Conservation (phyloP, 2,888 invertebrate genomes). For the Pandemis cinnamomeana region DNA sequence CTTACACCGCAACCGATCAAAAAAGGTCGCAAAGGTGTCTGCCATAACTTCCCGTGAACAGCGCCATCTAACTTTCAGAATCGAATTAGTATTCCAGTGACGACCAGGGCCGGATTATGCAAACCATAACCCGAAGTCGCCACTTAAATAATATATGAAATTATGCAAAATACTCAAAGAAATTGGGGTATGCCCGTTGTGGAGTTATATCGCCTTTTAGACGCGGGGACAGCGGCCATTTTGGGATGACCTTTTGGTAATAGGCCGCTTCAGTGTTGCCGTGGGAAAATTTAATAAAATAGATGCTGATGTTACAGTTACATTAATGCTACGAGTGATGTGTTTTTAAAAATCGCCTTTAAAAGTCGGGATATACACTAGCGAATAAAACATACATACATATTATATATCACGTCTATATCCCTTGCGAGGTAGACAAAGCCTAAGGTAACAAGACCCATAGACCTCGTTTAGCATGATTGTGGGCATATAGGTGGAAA, state of each 20-base stretch:
- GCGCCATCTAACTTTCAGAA: slow-evolving; percentile 36
- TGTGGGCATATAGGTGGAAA: too few relatives aligned
- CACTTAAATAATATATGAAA: slow-evolving; percentile 66
- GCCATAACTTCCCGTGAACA: slow-evolving; percentile 28
- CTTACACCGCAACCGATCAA: background rate
- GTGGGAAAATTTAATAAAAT: slow-evolving; percentile 19
- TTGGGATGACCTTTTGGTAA: slow-evolving; percentile 10
- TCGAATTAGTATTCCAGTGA: slow-evolving; percentile 46
- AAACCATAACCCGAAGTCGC: slow-evolving; percentile 51
- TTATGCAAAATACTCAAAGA: slow-evolving; percentile 61
- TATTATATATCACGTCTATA: too few relatives aligned
- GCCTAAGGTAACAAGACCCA: too few relatives aligned
- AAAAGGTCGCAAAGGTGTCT: slow-evolving; percentile 13
- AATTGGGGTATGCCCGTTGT: slow-evolving; percentile 45
- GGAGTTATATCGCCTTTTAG: slow-evolving; percentile 46
- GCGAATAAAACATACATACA: too few relatives aligned
- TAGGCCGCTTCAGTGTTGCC: slow-evolving; percentile 20
- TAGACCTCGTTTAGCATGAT: too few relatives aligned
- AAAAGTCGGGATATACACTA: too few relatives aligned
- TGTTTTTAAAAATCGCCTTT: too few relatives aligned
- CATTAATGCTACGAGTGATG: too few relatives aligned
- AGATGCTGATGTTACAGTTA: background rate
- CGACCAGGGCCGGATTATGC: slow-evolving; percentile 50
- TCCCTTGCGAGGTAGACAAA: too few relatives aligned
- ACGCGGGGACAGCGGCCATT: slow-evolving; percentile 26